Evolutionary conservation across 2,888 invertebrate species (phyloP).

Genomic region (Blomia tropicalis): DNA sequence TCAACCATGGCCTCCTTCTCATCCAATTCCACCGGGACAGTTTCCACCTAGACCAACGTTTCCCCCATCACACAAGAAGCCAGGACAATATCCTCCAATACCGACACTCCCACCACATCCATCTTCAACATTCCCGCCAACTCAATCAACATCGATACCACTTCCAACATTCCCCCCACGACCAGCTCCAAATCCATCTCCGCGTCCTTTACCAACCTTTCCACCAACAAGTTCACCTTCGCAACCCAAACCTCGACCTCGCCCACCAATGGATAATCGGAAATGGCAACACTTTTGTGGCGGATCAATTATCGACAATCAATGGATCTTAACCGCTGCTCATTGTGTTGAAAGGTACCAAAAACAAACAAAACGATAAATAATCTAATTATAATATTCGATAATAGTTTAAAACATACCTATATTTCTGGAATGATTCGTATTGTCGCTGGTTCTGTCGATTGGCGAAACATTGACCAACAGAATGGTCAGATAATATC

Average conservation of each 20-base stretch:
- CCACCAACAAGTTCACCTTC: neutral
- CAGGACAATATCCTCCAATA: neutral
- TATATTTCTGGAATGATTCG: slow-evolving; percentile 18
- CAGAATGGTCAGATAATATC: slow-evolving; percentile 1
- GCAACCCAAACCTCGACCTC: slow-evolving; percentile 5
- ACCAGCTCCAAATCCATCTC: neutral
- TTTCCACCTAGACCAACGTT: neutral
- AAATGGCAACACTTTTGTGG: slow-evolving; percentile 27
- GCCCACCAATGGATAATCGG: slow-evolving; percentile 5
- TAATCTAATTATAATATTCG: neutral
- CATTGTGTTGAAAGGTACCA: slow-evolving; percentile 26
- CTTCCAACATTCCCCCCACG: neutral
- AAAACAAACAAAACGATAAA: neutral
- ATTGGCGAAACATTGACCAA: slow-evolving; percentile 10
- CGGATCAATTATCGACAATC: slow-evolving; percentile 24
- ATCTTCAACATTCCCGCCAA: neutral
- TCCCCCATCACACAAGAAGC: neutral
- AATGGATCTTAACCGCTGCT: slow-evolving; percentile 27
- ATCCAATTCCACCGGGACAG: neutral
- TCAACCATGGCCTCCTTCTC: neutral
- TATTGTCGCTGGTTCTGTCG: slow-evolving; percentile 13
- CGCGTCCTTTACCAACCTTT: neutral
- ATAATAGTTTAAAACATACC: slow-evolving; percentile 3
- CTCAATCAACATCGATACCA: too few relatives aligned
- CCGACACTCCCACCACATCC: neutral